A percentile compares a stretch with the other conserved stretches of the same genome.
Conservation (phyloP, 2,113 vertebrate species). For the Diadophis punctatus region DNA sequence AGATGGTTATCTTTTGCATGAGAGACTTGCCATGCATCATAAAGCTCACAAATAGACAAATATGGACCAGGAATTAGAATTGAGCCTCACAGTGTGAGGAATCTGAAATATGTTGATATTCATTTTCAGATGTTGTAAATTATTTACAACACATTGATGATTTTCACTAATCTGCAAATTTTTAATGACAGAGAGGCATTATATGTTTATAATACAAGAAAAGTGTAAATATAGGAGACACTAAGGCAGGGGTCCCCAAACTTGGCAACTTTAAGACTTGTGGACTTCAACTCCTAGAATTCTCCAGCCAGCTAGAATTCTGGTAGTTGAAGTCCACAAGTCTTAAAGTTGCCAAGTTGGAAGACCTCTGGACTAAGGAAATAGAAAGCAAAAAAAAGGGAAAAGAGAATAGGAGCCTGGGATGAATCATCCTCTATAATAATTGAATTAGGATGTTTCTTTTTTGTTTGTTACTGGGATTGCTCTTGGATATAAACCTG, state of each 20-base stretch:
- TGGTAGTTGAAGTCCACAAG: too few species aligned
- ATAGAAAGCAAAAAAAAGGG: not conserved
- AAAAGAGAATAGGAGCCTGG: not conserved
- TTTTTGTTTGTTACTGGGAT: not conserved
- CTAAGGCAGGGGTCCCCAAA: not conserved
- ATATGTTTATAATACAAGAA: not conserved
- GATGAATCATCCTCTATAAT: not conserved
- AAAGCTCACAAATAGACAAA: not conserved
- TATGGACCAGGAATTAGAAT: slow-evolving; percentile 3
- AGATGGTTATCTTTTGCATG: not conserved
- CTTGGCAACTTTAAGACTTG: too few species aligned
- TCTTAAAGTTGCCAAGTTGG: too few species aligned
- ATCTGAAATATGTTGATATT: not conserved
- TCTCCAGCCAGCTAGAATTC: too few species aligned
- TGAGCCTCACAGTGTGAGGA: not conserved
- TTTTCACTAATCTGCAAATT: not conserved
- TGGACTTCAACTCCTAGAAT: too few species aligned
- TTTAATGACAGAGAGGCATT: not conserved
- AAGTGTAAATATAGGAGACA: not conserved
- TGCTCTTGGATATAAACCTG: not conserved
- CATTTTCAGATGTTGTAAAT: not conserved
- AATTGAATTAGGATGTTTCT: not conserved
- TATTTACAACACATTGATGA: not conserved
- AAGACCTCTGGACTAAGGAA: too few species aligned
- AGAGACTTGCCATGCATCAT: not conserved